Percentiles rank a stretch among this genome's conserved stretches.
Conservation (phyloP, 1,140 invertebrate species). For the Probaryconus sp. region DNA sequence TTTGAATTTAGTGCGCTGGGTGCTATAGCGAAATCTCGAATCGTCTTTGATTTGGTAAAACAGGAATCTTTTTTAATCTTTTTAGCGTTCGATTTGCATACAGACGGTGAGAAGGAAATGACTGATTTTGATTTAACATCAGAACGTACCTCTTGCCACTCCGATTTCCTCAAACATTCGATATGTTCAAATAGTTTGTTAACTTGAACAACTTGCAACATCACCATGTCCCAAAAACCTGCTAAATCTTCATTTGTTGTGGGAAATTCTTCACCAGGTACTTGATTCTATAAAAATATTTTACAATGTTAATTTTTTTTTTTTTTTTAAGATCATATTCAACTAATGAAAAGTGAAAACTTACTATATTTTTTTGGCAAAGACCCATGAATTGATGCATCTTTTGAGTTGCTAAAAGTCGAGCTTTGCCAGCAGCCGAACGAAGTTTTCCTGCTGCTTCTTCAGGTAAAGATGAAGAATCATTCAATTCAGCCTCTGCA, state of each 20-base stretch:
- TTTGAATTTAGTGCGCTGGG: too few species aligned
- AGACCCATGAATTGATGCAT: constrained; percentile 96
- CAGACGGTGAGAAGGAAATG: background rate
- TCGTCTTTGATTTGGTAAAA: background rate
- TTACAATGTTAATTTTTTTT: background rate
- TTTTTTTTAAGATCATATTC: background rate
- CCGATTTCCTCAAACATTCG: constrained; percentile 82
- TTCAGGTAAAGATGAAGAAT: constrained; percentile 81
- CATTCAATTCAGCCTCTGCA: constrained; percentile 83
- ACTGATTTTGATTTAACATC: constrained; percentile 16
- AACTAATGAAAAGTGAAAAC: too few species aligned
- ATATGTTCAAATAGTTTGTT: constrained; percentile 89
- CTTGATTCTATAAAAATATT: constrained; percentile 79
- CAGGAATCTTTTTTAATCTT: background rate
- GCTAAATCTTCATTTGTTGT: constrained; percentile 93
- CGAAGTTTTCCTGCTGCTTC: constrained; percentile 90
- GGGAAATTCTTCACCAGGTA: constrained; percentile 88
- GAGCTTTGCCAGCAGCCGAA: constrained; percentile 93
- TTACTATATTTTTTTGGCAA: constrained; percentile 89
- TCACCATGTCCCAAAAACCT: constrained; percentile 98
- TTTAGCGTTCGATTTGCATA: background rate
- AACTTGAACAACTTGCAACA: constrained; percentile 91
- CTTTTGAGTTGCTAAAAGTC: constrained; percentile 92
- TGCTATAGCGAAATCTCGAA: too few species aligned
- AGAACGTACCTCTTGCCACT: constrained; percentile 83